Conservation (phyloP, 2,797 vertebrate species). For the Sebastes kiyomatsui region DNA sequence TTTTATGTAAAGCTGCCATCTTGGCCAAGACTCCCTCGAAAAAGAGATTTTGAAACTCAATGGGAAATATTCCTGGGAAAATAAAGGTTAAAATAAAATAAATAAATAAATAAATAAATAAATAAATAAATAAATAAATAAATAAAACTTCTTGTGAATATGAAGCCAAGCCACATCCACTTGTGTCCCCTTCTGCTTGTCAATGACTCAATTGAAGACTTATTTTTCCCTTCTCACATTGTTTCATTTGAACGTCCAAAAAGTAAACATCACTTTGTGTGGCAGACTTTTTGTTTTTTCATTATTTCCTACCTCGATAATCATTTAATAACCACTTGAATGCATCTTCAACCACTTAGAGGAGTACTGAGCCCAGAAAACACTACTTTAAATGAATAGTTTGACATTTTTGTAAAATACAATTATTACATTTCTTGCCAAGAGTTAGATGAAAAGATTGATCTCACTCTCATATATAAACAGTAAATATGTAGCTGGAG, state of each 20-base stretch:
- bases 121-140: too few species aligned
- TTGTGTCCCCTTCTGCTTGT: background rate
- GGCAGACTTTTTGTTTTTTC: background rate
- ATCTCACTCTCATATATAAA: background rate
- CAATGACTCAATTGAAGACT: background rate
- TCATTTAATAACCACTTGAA: background rate
- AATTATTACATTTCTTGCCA: too few species aligned
- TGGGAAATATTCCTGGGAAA: too few species aligned
- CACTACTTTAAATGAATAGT: background rate
- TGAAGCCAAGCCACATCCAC: background rate
- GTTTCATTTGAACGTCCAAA: background rate
- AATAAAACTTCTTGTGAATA: background rate
- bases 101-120: too few species aligned
- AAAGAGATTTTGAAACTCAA: too few species aligned
- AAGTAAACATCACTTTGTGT: background rate
- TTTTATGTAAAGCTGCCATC: too few species aligned
- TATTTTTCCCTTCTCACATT: background rate
- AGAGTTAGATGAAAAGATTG: background rate
- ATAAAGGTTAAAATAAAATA: too few species aligned
- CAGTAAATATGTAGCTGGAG: background rate
- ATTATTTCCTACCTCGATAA: background rate
- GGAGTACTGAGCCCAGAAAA: background rate
- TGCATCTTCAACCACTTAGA: background rate
- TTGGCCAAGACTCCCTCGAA: too few species aligned
- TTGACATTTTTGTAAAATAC: background rate